These are phyloP conservation scores for Macrophya alboannulata DNA, from an alignment of 2,888 invertebrate species.

Conservation along the genomic window DNA sequence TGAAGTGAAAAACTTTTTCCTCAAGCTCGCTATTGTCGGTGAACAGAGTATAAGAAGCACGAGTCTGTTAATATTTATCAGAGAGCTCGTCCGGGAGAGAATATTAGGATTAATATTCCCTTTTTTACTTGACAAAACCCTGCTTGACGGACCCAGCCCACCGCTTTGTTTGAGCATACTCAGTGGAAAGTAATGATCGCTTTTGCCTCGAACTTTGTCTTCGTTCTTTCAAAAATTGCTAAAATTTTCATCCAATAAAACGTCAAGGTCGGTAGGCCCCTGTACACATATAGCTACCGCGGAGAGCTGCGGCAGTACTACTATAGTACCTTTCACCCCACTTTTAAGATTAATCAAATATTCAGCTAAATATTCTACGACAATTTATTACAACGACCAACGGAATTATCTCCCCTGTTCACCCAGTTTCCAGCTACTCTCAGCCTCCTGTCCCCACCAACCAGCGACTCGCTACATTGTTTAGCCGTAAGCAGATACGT, in stretches of 20 bases:
- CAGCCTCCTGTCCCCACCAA: constrained; percentile 35
- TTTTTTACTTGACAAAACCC: constrained; percentile 29
- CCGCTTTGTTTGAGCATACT: constrained; percentile 36
- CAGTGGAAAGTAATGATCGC: constrained; percentile 47
- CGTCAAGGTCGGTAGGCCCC: background rate
- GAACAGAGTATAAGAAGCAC: background rate
- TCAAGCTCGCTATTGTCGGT: constrained; percentile 22
- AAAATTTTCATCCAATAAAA: background rate
- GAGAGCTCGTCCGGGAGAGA: constrained; percentile 27
- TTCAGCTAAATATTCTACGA: constrained; percentile 49
- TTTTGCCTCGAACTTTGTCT: constrained; percentile 37
- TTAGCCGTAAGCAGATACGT: constrained; percentile 59
- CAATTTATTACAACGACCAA: constrained; percentile 53
- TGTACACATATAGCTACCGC: background rate
- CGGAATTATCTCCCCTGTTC: constrained; percentile 52
- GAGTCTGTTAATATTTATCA: constrained; percentile 49
- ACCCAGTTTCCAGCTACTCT: constrained; percentile 26
- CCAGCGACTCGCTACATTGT: constrained; percentile 49
- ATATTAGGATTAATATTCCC: constrained; percentile 49
- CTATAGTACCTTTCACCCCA: background rate
- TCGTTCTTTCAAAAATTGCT: constrained; percentile 25
- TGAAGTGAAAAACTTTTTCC: background rate
- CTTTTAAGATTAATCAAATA: constrained; percentile 53
- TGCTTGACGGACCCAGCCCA: background rate
- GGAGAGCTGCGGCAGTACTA: background rate